Evolutionary conservation across 2,888 invertebrate genomes (phyloP), one percentile per base, ranked within the genome.

Genomic region (Tenthredo notha): DNA sequence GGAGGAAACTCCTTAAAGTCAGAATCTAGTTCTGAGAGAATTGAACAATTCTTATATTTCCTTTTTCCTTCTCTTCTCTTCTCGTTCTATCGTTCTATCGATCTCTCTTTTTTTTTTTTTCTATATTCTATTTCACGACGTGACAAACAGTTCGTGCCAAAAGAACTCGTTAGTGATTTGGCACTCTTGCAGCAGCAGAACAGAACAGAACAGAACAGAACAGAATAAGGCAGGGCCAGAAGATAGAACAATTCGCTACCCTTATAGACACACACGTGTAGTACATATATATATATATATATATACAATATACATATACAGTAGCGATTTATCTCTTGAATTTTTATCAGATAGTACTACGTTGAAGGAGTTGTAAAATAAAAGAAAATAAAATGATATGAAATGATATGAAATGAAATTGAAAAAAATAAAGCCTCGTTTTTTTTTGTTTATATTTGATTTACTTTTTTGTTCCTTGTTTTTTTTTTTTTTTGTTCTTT

Each of bases 81-180:
- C 50, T n/a, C 74, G 1, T 18, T 77, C 33, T 33, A 33, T 33
- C 33, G 33, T 4, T 33, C 33, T 33, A 54, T 54, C 77, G 47
- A 47, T 75, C 50, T 21, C 47, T 33, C 18, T n/a, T n/a, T n/a
- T n/a, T n/a, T n/a, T n/a, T 33, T 47, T 47, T 54, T n/a, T 78
- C 15, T 61, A 80, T 40, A 80, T 80, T 80, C 61, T 61, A 80
- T 80, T 61, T 61, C 58, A 61, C 61, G 80, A 80, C 80, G 80
- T 80, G 80, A 80, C 80, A 80, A 80, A 80, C 58, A 58, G 61
- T 40, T 80, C 61, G 80, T 80, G 80, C 80, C 80, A 80, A 80
- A 80, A 80, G 58, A 80, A 80, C 80, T 80, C 58, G 80, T 80
- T 80, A 80, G 80, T 40, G 80, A 80, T 80, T 80, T 80, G 58